Base-by-base conservation (phyloP, 2,888 invertebrate genomes). In the Drosophila nr. fundita region DNA sequence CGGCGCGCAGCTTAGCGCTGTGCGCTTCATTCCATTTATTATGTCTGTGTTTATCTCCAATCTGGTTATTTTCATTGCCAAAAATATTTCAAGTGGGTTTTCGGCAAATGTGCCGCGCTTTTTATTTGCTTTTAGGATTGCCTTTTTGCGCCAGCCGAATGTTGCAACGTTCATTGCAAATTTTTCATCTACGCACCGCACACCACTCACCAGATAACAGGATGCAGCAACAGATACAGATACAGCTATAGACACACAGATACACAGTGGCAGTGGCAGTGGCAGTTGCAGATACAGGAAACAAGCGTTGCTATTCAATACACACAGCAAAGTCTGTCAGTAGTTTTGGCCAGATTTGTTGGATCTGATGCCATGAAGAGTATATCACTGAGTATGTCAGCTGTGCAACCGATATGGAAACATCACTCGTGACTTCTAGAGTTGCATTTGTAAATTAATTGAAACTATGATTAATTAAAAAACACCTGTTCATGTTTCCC, bases 11-110 rank as follows among this genome's bases (percentile, higher is more conserved):
- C 76, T 79, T 42, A 62, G 72, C 66, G 83, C 80, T 76, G 65
- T 85, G 81, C 83, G 83, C 83, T 83, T 77, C 81, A 83, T 87
- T 73, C 88, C 82, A 83, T 89, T 89, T 89, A 87, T 85, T 89
- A 87, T 87, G 70, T 80, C 69, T 70, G 63, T 74, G 64, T 49
- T 77, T 67, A 77, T 65, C 67, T 80, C 24, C 55, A 58, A 65
- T 73, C 70, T 59, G 76, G 63, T 73, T 78, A 80, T 77, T 84
- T 86, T 74, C 77, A 82, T 80, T 81, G 89, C 86, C 82, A 85
- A 88, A 89, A 82, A 89, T 87, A 87, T 87, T 88, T 87, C 88
- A 88, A 86, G 83, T 80, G 88, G 83, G 75, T 79, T 83, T 83
- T 87, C 85, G 71, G 58, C 69, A 73, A 70, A 67, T 50, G 63